These are phyloP conservation scores for Trogon melanurus DNA, from an alignment of 2,113 vertebrate species.

Conservation along the genomic window DNA sequence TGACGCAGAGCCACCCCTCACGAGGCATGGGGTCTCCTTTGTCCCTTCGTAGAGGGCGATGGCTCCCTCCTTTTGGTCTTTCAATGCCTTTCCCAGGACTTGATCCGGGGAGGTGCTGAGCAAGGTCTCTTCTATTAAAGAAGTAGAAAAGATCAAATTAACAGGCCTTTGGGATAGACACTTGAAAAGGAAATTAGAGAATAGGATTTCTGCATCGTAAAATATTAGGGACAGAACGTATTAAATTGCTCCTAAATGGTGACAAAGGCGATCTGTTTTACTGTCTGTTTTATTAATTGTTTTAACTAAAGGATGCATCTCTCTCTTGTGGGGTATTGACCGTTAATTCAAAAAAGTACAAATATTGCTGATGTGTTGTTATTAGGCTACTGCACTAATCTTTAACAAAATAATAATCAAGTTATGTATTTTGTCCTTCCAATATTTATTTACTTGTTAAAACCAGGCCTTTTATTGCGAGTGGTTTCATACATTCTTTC, in stretches of 20 bases:
- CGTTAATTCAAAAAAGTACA: constrained; percentile 33
- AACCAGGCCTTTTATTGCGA: constrained; percentile 6
- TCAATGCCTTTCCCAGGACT: background rate
- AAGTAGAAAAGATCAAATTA: background rate
- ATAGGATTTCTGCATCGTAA: constrained; percentile 14
- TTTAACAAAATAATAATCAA: constrained; percentile 14
- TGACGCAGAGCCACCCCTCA: background rate
- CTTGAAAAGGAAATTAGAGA: constrained; percentile 35
- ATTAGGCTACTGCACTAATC: background rate
- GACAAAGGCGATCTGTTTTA: constrained; percentile 71
- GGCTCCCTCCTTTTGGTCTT: background rate
- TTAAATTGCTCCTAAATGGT: constrained; percentile 62
- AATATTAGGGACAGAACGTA: constrained; percentile 42
- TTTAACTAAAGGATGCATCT: constrained; percentile 65
- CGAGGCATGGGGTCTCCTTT: background rate
- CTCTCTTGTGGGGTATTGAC: constrained; percentile 11
- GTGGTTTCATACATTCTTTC: constrained; percentile 62
- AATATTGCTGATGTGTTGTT: background rate
- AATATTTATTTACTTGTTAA: constrained; percentile 58
- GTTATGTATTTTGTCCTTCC: background rate
- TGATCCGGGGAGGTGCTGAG: background rate
- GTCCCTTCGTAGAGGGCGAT: background rate
- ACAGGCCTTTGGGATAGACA: background rate
- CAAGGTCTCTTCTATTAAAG: background rate
- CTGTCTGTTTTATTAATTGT: constrained; percentile 72